Evolutionary conservation across 2,113 vertebrate species (phyloP).

Genomic region (Mormoops blainvillei): DNA sequence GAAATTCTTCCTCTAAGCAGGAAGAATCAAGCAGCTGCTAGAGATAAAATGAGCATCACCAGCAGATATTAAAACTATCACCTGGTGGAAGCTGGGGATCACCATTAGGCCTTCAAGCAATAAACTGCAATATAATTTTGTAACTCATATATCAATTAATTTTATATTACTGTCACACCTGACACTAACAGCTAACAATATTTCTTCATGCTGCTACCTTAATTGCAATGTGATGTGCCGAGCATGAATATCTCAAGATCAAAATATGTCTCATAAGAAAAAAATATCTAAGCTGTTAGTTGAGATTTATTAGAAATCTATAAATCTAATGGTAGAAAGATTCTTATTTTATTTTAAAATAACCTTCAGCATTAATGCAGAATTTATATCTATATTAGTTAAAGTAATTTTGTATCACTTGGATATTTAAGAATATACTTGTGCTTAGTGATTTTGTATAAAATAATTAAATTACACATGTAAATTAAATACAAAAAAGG

Average conservation of each 20-base stretch:
- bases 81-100: constrained; percentile 32
- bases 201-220: constrained; percentile 50
- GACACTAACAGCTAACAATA: constrained; percentile 47
- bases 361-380: neutral
- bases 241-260: neutral
- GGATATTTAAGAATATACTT: neutral
- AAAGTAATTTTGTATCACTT: neutral
- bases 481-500: neutral
- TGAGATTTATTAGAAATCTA: neutral
- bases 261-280: constrained; percentile 9
- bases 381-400: accelerated
- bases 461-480: neutral
- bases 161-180: constrained; percentile 66
- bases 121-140: constrained; percentile 64
- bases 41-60: constrained; percentile 20
- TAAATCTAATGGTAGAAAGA: neutral
- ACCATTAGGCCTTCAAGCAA: constrained; percentile 23
- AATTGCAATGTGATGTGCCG: neutral
- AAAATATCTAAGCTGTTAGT: neutral
- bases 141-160: constrained; percentile 43
- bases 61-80: constrained; percentile 61
- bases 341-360: neutral
- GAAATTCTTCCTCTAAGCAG: neutral
- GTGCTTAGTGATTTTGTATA: neutral
- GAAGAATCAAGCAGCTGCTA: neutral